Evolutionary conservation across 1,140 invertebrate genomes (phyloP).

Genomic region (Conopomorpha cramerella): DNA sequence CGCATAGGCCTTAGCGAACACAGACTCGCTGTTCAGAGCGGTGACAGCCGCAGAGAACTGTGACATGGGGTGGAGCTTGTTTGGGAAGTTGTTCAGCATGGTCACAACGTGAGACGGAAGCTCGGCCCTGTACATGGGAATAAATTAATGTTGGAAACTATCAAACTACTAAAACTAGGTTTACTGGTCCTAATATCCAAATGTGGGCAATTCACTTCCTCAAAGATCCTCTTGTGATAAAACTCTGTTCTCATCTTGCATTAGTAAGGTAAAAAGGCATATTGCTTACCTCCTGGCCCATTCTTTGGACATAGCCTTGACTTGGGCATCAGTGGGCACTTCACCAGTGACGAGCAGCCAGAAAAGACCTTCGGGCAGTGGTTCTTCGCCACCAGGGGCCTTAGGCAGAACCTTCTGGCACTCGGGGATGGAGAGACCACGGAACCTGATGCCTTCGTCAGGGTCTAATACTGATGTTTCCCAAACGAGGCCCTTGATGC

Average conservation of each 20-base stretch:
- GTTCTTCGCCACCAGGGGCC: conserved; percentile 82
- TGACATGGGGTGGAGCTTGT: conserved; percentile 92
- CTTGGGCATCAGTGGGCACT: conserved; percentile 83
- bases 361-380: conserved; percentile 94
- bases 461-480: conserved; percentile 95
- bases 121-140: too few species aligned
- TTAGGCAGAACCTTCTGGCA: conserved; percentile 91
- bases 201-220: too few species aligned
- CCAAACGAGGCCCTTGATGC: conserved; percentile 92
- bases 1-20: conserved; percentile 90
- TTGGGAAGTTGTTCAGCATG: conserved; percentile 95
- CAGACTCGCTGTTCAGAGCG: conserved; percentile 90
- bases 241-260: too few species aligned
- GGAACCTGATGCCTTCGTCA: conserved; percentile 95
- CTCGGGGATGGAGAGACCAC: conserved; percentile 93
- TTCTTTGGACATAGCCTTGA: conserved; percentile 83
- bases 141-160: too few species aligned
- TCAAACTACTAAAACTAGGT: too few species aligned
- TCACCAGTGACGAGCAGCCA: conserved; percentile 95
- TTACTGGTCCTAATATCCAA: too few species aligned
- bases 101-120: conserved; percentile 92
- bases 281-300: conserved; percentile 81
- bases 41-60: conserved; percentile 93
- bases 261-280: too few species aligned
- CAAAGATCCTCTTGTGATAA: too few species aligned